Percentiles rank a stretch among this genome's conserved stretches.
These are phyloP conservation scores for Ciconia nigra DNA, from an alignment of 2,797 vertebrate species.

Conservation along the genomic window DNA sequence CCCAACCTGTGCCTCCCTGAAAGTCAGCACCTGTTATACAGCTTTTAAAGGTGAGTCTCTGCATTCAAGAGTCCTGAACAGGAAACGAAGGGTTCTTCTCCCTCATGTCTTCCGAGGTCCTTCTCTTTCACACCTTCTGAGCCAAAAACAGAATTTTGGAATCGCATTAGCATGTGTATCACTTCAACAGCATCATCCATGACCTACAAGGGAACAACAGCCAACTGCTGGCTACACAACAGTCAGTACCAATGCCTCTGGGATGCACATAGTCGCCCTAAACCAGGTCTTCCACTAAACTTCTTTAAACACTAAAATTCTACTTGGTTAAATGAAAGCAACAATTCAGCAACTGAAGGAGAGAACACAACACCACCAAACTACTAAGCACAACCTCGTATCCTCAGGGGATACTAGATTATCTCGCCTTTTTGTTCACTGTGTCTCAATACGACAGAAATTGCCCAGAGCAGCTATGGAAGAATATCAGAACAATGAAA, in stretches of 20 bases:
- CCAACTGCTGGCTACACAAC: not conserved
- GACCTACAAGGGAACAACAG: not conserved
- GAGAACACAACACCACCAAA: not conserved
- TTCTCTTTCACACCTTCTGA: not conserved
- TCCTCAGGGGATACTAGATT: not conserved
- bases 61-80: not conserved
- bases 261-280: rapidly evolving
- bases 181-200: not conserved
- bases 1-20: not conserved
- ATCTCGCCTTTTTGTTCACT: not conserved
- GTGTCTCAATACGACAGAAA: not conserved
- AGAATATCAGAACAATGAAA: not conserved
- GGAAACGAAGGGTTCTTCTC: not conserved
- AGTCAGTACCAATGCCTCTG: not conserved
- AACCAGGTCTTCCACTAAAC: not conserved
- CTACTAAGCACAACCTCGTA: rapidly evolving
- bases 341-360: not conserved
- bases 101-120: not conserved
- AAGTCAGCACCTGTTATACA: not conserved
- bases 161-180: rapidly evolving
- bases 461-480: not conserved
- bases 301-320: not conserved
- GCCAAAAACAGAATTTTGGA: not conserved
- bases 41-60: not conserved
- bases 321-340: not conserved